Base-by-base conservation (phyloP, 2,797 vertebrate genomes). In the Rhinoraja longicauda region DNA sequence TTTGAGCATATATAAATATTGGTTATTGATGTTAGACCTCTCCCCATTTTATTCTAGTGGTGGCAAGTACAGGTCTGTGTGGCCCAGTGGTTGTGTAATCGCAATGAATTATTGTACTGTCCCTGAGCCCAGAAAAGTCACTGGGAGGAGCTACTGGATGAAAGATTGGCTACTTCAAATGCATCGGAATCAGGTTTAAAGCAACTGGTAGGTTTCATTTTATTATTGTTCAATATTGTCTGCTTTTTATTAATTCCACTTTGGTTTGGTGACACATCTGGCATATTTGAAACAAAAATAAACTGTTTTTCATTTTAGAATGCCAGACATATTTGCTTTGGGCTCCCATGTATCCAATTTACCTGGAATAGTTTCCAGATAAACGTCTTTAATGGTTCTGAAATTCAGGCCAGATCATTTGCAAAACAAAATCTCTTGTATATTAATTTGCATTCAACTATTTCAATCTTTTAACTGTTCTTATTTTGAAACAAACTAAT, bases 101-200 rank as follows among this genome's bases (percentile, higher is more conserved):
- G 53, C 70, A 45, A 92, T 92, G 90, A 73, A 92, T 92, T 92
- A 57, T 53, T 53, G 75, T 73, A 39, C 36, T 75, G 90, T 73
- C 39, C 90, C 39, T 73, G 67, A 92, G 90, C 90, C 39, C 90
- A 73, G 90, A 92, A 92, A 75, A 92, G 24, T 72, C 75, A 70
- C 67, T 53, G 90, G 90, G 29, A 75, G 70, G 70, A 92, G 70
- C 90, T 75, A 72, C 88, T 26, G 88, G 39, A 73, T 36, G 73
- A 91, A 72, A 91, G 1, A 4, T 75, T 73, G 70, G 67, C 70
- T 73, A 70, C 24, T 26, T 92, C 90, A 73, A 73, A 92, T 73
- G 70, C 53, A 73, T 92, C 39, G 70, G 90, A 92, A 39, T 92
- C 70, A 92, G 70, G 13, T 92, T 92, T 75, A 73, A 13, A 64